A percentile compares a stretch with the other conserved stretches of the same genome.
phyloP scores from a whole-genome alignment of 2,888 invertebrate genomes.

The Pseudococcus jackbeardsleyi region DNA sequence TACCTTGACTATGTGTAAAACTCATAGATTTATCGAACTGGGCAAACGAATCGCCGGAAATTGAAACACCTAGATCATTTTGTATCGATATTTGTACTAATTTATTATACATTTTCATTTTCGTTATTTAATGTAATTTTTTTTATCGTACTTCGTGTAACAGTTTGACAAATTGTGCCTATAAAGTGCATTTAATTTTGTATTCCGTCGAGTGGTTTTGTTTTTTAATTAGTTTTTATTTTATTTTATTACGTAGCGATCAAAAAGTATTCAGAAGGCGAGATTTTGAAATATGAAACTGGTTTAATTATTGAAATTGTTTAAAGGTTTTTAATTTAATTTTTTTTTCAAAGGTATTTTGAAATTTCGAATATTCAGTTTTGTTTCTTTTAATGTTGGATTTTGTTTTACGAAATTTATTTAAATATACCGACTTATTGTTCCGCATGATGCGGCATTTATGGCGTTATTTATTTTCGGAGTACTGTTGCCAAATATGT shows the following conservation, averaged over 20 bases:
- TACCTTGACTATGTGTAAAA: slow-evolving; percentile 85
- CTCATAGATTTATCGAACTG: slow-evolving; percentile 89
- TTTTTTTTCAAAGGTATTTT: background rate
- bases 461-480: slow-evolving; percentile 15
- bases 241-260: background rate
- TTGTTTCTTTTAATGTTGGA: slow-evolving; percentile 1
- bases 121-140: slow-evolving; percentile 19
- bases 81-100: slow-evolving; percentile 46
- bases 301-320: background rate
- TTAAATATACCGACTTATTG: slow-evolving; percentile 1
- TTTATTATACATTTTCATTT: slow-evolving; percentile 39
- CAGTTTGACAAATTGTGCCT: slow-evolving; percentile 17
- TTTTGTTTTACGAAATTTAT: background rate
- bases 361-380: background rate
- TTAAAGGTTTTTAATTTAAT: slow-evolving; percentile 4
- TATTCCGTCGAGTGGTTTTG: background rate
- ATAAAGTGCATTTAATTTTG: slow-evolving; percentile 39
- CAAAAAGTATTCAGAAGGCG: background rate
- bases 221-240: slow-evolving; percentile 3
- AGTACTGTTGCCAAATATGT: background rate
- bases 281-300: background rate
- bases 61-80: slow-evolving; percentile 6
- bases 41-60: slow-evolving; percentile 76
- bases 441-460: slow-evolving; percentile 1
- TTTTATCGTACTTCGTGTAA: slow-evolving; percentile 49